These are phyloP conservation scores for Neomorphus geoffroyi DNA, from an alignment of 2,797 vertebrate genomes.

Conservation along the genomic window DNA sequence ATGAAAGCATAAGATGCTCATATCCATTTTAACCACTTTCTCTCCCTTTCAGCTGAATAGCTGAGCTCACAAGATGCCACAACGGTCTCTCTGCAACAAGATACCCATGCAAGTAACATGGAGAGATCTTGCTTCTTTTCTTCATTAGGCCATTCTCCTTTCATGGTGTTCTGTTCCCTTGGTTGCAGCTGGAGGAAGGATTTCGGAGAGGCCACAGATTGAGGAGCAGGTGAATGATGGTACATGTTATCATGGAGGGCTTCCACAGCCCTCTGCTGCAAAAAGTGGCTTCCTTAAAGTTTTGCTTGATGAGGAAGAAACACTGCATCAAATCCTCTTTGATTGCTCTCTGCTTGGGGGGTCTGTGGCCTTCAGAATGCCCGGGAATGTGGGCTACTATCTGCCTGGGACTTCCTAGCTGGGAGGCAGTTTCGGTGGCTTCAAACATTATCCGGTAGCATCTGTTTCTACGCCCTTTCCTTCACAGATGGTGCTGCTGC, in stretches of 20 bases:
- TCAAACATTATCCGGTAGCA: neutral
- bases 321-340: neutral
- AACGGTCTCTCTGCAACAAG: neutral
- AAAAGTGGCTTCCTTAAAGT: neutral
- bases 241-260: neutral
- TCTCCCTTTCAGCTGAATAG: neutral
- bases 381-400: neutral
- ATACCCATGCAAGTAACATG: neutral
- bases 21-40: neutral
- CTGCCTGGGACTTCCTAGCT: neutral
- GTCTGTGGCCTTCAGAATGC: neutral
- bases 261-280: neutral
- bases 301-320: neutral
- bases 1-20: neutral
- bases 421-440: neutral
- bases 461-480: slow-evolving; percentile 11
- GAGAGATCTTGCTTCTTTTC: neutral
- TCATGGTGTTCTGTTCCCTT: neutral
- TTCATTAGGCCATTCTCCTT: neutral
- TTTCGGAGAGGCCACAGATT: neutral
- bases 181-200: neutral
- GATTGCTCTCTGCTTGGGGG: neutral
- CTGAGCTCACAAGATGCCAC: neutral
- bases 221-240: neutral
- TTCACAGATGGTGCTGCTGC: slow-evolving; percentile 17